Conservation (phyloP, 2,888 invertebrate species). For the Drosophila cognata region DNA sequence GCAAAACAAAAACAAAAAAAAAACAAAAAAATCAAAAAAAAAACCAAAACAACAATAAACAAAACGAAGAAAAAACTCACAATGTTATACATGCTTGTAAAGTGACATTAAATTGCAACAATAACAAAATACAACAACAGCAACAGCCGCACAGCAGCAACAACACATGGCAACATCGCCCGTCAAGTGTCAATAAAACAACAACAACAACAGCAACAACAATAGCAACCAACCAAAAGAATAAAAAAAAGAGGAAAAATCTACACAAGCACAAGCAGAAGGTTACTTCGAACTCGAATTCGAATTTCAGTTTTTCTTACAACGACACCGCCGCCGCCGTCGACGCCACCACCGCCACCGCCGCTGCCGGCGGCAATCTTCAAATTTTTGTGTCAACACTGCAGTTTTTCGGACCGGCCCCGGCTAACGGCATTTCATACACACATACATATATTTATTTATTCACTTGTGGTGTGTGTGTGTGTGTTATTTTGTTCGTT, state of each 20-base stretch:
- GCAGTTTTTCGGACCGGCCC: constrained; percentile 41
- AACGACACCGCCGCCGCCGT: constrained; percentile 21
- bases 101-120: constrained; percentile 70
- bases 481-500: constrained; percentile 3
- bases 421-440: constrained; percentile 42
- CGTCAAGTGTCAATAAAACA: constrained; percentile 60
- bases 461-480: constrained; percentile 5
- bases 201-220: constrained; percentile 20
- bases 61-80: constrained; percentile 31
- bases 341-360: constrained; percentile 23
- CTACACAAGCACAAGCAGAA: constrained; percentile 47
- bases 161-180: constrained; percentile 44
- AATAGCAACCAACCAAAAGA: constrained; percentile 7
- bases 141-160: constrained; percentile 20
- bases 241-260: constrained; percentile 19
- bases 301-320: constrained; percentile 44
- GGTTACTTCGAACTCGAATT: constrained; percentile 48
- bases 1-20: constrained; percentile 45
- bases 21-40: constrained; percentile 7
- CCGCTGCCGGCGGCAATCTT: constrained; percentile 51
- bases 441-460: constrained; percentile 11
- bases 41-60: not conserved
- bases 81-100: constrained; percentile 65
- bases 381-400: constrained; percentile 42
- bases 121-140: constrained; percentile 48